Base-by-base conservation (phyloP, 30 jellyfish, hydroid and myxozoan species). In the Aurelia coerulea region DNA sequence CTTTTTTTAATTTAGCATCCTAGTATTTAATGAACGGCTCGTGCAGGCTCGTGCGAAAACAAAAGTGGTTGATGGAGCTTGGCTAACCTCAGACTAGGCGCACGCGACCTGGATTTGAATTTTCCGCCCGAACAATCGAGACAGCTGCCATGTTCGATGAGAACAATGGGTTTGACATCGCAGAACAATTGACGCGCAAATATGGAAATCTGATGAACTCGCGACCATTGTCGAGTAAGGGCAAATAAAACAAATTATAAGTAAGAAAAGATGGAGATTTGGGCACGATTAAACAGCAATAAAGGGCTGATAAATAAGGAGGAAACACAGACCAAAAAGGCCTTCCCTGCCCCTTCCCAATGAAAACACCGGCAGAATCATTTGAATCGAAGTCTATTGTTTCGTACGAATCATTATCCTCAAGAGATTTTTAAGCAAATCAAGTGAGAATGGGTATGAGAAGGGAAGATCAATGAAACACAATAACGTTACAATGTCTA, bases 1-100 rank as follows among this genome's bases (percentile, higher is more conserved):
- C 69, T n/a, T 32, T 34, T 35, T 23, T 33, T 19, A 56, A 51
- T 3, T 50, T 64, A 65, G 53, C 13, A n/a, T 16, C 87, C 46
- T 52, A 77, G 63, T 54, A 39, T 34, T 15, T 79, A 79, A 79
- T 79, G 70, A 49, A 12, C 80, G 70, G 89, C 89, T 79, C 89
- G 89, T 79, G 89, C 80, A n/a, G 80, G 89, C 92, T 83, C 92
- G 92, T 83, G 86, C 92, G 49, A 72, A 54, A 17, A 69, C 10
- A 17, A 54, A 14, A 19, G 73, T 65, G 78, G 88, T 60, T 39
- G 39, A 51, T 32, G 34, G 58, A 60, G 68, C 83, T 64, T 83
- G 68, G 4, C 68, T 72, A 56, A 70, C 37, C 33, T 50, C 75
- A 39, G 42, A 83, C 73, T 64, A 59, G 65, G 76, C 78, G 51